Base-by-base conservation (phyloP, 2,888 invertebrate genomes). In the Caenorhabditis sp. region DNA sequence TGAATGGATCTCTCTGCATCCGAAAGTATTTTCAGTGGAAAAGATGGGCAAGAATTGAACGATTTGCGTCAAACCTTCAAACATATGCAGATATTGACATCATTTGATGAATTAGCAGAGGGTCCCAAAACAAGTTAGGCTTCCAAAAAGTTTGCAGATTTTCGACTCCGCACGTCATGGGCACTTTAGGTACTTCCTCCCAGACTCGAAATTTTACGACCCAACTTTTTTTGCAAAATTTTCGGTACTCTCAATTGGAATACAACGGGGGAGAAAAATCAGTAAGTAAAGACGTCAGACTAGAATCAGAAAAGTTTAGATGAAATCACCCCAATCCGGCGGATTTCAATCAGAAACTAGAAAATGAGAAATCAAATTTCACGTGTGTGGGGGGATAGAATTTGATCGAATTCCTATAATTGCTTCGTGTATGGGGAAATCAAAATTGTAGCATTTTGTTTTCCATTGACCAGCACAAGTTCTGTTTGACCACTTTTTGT, bases 1-100 rank as follows among this genome's bases (percentile, higher is more conserved):
- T 72, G 72, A 72, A 66, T 66, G 51, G n/a, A 47, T 26, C 24
- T 10, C 38, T 63, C 26, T 63, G 63, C 44, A 63, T 63, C 44
- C 44, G 1, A 41, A 61, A 61, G 22, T 38, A 49, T 28, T 41
- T 31, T 22, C 22, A 16, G 4, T 12, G 38, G n/a, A 64, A 64
- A 26, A 19, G 19, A 26, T 51, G 2, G 22, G 31, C 28, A 38
- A 41, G 10, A 69, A 69, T 12, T 26, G 31, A 28, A 31, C 44
- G 58, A 58, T 31, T 58, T 56, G 41, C 56, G 47, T 58, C 58
- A 44, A 66, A n/a, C n/a, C n/a, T n/a, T 31, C 14, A 58, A 12
- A 28, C 24, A 14, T 12, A 41, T 49, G 19, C 6, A 0, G 8
- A 51, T 22, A 59, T 59, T 47, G 66, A 70, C 56, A 44, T 44